These are phyloP conservation scores for Calidris pygmaea DNA, from an alignment of 2,113 vertebrate genomes.

Conservation along the genomic window DNA sequence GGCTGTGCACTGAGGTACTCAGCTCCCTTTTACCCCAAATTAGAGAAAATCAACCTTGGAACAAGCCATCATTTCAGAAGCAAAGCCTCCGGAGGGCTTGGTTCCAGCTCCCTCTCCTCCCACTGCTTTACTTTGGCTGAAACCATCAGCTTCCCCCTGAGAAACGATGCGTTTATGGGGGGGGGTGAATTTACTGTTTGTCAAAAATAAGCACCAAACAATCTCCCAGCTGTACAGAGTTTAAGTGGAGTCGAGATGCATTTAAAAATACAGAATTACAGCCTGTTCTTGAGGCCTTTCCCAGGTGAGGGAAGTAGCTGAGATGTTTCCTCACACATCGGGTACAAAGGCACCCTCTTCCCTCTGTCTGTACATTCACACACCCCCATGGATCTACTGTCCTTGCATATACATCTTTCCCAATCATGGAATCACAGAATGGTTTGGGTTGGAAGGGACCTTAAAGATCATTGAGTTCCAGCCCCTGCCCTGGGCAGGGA, in stretches of 20 bases:
- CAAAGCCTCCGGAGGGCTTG: not conserved
- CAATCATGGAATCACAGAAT: rapidly evolving
- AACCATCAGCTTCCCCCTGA: not conserved
- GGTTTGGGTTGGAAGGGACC: too few relatives aligned
- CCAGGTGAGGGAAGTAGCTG: not conserved
- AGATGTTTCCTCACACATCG: rapidly evolving
- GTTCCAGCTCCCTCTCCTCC: not conserved
- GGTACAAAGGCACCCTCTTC: rapidly evolving
- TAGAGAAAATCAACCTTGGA: not conserved
- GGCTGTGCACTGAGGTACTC: too few relatives aligned
- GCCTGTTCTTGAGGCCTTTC: not conserved
- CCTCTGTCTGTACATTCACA: not conserved
- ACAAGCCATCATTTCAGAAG: not conserved
- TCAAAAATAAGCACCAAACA: not conserved
- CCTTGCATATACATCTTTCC: not conserved
- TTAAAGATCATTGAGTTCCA: too few relatives aligned
- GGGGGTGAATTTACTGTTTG: not conserved
- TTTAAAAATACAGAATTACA: not conserved
- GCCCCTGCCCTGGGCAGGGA: too few relatives aligned
- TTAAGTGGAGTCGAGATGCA: rapidly evolving
- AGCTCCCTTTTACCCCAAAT: not conserved
- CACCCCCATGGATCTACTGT: rapidly evolving
- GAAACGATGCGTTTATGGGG: not conserved
- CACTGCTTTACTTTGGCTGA: not conserved
- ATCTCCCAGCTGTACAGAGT: not conserved